These are phyloP conservation scores for Sesamia inferens DNA, from an alignment of 2,888 invertebrate species.

Conservation along the genomic window DNA sequence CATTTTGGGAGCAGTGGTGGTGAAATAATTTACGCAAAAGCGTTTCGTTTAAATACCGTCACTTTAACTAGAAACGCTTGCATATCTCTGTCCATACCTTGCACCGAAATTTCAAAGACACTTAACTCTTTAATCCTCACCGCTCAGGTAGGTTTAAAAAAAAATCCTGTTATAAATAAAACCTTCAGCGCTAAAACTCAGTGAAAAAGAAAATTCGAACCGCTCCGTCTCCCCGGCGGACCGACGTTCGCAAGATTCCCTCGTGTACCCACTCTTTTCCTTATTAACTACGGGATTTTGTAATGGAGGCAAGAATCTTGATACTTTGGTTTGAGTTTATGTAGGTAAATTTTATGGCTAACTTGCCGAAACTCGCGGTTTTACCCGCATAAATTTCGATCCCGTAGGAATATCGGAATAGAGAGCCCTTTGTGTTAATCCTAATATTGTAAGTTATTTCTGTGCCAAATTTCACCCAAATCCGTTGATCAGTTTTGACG, in stretches of 20 bases:
- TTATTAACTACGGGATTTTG: conserved; percentile 78
- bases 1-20: too few species aligned
- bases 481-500: too few species aligned
- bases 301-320: conserved; percentile 62
- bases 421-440: too few species aligned
- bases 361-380: background rate
- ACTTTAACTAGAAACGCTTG: background rate
- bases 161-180: conserved; percentile 64
- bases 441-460: too few species aligned
- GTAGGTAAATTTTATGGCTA: background rate
- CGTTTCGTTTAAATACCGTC: background rate
- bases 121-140: conserved; percentile 28
- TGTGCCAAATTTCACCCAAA: too few species aligned
- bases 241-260: conserved; percentile 71
- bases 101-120: conserved; percentile 28
- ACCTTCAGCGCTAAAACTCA: conserved; percentile 66
- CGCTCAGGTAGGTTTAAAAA: conserved; percentile 40
- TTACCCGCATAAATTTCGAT: too few species aligned
- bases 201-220: conserved; percentile 79
- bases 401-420: too few species aligned
- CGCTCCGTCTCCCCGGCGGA: conserved; percentile 53
- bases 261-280: conserved; percentile 76
- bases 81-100: background rate
- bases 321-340: conserved; percentile 58
- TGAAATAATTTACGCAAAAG: too few species aligned